Conservation (phyloP, 2,797 vertebrate genomes). For the Darevskia nairensis region DNA sequence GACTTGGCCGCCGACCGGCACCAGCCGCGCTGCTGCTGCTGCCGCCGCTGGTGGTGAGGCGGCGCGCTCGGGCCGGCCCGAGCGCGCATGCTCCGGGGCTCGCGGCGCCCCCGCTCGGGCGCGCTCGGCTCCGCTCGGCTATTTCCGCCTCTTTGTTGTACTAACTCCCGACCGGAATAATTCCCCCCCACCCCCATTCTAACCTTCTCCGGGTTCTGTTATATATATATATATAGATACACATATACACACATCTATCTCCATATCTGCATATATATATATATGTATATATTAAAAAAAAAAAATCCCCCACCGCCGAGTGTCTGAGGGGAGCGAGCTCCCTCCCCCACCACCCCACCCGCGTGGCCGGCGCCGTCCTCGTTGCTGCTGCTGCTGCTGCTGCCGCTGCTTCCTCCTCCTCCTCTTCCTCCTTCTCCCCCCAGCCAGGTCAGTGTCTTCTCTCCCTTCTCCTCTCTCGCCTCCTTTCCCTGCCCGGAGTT, state of each 20-base stretch:
- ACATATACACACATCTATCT: not conserved
- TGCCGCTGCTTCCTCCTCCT: not conserved
- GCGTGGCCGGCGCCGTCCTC: conserved; percentile 55
- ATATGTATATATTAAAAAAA: not conserved
- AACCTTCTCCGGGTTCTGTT: not conserved
- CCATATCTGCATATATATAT: not conserved
- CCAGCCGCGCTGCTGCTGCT: not conserved
- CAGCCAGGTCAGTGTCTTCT: conserved; percentile 35
- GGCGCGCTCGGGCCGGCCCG: not conserved
- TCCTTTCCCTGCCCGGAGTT: not conserved
- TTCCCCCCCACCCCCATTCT: conserved; percentile 68
- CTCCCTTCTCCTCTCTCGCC: not conserved
- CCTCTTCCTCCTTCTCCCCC: conserved; percentile 26
- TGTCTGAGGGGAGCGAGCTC: conserved; percentile 63
- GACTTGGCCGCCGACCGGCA: not conserved
- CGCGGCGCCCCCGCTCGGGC: conserved; percentile 85
- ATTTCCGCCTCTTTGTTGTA: conserved; percentile 99
- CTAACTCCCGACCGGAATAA: conserved; percentile 78
- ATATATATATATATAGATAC: not conserved
- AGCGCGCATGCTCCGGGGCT: conserved; percentile 85
- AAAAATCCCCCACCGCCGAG: not conserved
- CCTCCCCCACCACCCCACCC: conserved; percentile 63
- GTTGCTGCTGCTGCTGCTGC: conserved; percentile 6
- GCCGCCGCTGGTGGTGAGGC: not conserved
- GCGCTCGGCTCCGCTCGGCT: conserved; percentile 89